Percentiles rank a stretch among this genome's conserved stretches.
These are phyloP conservation scores for Coenonympha glycerion DNA, from an alignment of 2,888 invertebrate genomes.

Conservation along the genomic window DNA sequence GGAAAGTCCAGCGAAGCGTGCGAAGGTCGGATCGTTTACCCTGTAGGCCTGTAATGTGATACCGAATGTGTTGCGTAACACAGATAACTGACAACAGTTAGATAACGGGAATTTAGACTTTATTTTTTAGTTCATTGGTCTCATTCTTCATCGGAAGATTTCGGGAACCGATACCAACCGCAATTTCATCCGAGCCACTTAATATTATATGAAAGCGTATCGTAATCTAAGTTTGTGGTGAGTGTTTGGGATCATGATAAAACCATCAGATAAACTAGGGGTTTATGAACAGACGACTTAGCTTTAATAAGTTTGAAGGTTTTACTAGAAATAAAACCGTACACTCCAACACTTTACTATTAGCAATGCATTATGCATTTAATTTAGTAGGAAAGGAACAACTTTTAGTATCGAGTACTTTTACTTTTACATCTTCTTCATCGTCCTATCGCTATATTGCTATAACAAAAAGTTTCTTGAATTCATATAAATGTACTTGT, in stretches of 20 bases:
- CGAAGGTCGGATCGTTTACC: constrained; percentile 65
- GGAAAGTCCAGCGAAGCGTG: constrained; percentile 45
- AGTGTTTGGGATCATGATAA: not conserved
- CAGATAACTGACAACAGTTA: constrained; percentile 44
- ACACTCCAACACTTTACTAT: too few relatives aligned
- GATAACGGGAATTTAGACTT: constrained; percentile 42
- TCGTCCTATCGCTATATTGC: too few relatives aligned
- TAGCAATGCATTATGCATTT: too few relatives aligned
- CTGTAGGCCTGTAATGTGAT: constrained; percentile 60
- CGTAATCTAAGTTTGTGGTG: constrained; percentile 27
- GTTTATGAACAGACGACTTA: not conserved
- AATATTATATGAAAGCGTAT: constrained; percentile 50
- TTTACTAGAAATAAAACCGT: too few relatives aligned
- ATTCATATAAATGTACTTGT: too few relatives aligned
- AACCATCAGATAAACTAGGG: not conserved
- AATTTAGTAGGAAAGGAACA: too few relatives aligned
- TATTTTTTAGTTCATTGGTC: constrained; percentile 33
- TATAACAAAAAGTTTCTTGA: too few relatives aligned
- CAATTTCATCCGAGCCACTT: constrained; percentile 40
- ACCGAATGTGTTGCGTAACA: constrained; percentile 60
- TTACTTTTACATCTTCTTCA: too few relatives aligned
- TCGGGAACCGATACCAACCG: constrained; percentile 22
- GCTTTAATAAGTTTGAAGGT: too few relatives aligned
- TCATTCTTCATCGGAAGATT: constrained; percentile 32
- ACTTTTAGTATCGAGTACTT: too few relatives aligned